A percentile compares a stretch with the other conserved stretches of the same genome.
These are phyloP conservation scores for Amyelois transitella DNA, from an alignment of 1,140 invertebrate genomes.

Conservation along the genomic window DNA sequence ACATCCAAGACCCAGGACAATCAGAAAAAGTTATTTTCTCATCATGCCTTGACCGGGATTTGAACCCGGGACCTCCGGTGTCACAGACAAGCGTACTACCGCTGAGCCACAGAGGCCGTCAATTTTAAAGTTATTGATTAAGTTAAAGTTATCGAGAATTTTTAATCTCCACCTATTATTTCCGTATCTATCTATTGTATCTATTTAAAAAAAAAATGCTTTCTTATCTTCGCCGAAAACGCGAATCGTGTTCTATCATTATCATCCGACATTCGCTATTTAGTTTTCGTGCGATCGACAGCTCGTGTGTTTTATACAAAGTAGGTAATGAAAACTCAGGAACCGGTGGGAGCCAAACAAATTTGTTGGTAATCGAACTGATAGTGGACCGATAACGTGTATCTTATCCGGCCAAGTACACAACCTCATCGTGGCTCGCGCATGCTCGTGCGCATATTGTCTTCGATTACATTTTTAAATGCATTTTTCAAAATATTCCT, in stretches of 20 bases:
- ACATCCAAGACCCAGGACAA: too few relatives aligned
- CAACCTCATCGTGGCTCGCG: background rate
- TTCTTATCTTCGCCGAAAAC: too few relatives aligned
- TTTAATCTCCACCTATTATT: too few relatives aligned
- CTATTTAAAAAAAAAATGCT: too few relatives aligned
- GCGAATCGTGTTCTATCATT: background rate
- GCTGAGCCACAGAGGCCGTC: too few relatives aligned
- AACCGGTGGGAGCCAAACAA: background rate
- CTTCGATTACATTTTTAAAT: background rate
- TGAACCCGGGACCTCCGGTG: too few relatives aligned
- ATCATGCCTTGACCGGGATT: too few relatives aligned
- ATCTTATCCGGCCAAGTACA: background rate
- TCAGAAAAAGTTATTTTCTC: too few relatives aligned
- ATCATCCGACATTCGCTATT: background rate
- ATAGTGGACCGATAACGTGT: background rate
- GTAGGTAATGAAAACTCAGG: background rate
- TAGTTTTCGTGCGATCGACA: background rate
- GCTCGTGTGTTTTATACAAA: background rate
- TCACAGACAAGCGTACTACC: too few relatives aligned
- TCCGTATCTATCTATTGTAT: too few relatives aligned
- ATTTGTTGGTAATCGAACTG: background rate
- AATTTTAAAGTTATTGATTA: too few relatives aligned
- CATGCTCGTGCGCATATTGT: background rate
- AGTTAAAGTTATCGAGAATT: too few relatives aligned
- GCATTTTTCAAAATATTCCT: background rate